A percentile compares a stretch with the other conserved stretches of the same genome.
phyloP scores from a whole-genome alignment of 2,797 vertebrate species.

The Margarornis squamiger region DNA sequence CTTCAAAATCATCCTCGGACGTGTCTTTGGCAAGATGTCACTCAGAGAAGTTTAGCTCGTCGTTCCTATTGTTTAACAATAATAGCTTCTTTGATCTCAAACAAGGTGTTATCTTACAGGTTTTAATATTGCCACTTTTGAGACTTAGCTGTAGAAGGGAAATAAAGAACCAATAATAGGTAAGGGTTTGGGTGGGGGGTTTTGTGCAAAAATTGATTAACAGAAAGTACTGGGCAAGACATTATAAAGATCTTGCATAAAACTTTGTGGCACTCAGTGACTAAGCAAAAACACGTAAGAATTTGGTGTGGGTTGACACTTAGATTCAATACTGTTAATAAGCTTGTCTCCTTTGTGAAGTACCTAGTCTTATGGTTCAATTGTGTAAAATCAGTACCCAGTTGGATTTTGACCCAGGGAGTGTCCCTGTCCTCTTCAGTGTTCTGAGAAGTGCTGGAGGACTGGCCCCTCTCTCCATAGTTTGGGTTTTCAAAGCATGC shows the following conservation, averaged over 20 bases:
- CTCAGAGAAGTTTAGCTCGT: neutral
- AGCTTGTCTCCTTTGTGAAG: neutral
- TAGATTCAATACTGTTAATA: neutral
- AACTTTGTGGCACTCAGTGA: neutral
- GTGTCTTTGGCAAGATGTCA: neutral
- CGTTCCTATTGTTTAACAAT: neutral
- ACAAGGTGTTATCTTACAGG: no score
- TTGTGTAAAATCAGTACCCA: neutral
- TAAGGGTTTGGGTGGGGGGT: accelerated
- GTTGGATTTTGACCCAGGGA: neutral
- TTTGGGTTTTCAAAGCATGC: neutral
- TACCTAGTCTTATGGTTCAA: neutral
- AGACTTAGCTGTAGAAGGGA: neutral
- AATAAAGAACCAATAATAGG: neutral
- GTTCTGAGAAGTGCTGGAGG: neutral
- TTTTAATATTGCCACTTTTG: neutral
- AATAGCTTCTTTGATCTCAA: neutral
- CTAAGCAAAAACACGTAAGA: neutral
- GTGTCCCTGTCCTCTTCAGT: neutral
- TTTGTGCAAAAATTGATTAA: neutral
- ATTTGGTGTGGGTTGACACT: neutral
- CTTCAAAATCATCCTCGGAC: neutral
- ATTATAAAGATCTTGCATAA: neutral
- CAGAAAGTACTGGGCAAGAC: neutral
- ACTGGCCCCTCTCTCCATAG: no score